Evolutionary conservation across 2,113 vertebrate genomes (phyloP).

Genomic region (Brevimyrus niger): DNA sequence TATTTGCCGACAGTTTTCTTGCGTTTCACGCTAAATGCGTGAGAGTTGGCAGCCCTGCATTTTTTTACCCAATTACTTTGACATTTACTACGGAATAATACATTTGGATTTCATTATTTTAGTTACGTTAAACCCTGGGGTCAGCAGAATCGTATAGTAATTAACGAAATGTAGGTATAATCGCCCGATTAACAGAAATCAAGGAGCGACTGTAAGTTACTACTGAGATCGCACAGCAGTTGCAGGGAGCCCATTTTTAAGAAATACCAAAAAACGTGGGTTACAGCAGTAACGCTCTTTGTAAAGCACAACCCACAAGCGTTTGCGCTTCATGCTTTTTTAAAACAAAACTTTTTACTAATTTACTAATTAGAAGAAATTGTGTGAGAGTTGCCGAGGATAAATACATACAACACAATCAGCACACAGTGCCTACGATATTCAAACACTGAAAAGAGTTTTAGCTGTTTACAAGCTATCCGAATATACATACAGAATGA

Average conservation of each 20-base stretch:
- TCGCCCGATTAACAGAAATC: not conserved
- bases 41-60: not conserved
- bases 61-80: not conserved
- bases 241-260: not conserved
- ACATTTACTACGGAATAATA: not conserved
- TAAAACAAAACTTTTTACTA: not conserved
- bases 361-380: not conserved
- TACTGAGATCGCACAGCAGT: not conserved
- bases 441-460: not conserved
- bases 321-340: not conserved
- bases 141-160: not conserved
- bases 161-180: not conserved
- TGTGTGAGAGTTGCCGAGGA: not conserved
- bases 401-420: not conserved
- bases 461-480: not conserved
- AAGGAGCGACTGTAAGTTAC: not conserved
- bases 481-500: slow-evolving; percentile 47
- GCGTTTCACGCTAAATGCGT: not conserved
- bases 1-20: not conserved
- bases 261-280: not conserved
- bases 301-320: not conserved
- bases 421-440: not conserved
- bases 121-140: not conserved
- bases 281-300: not conserved
- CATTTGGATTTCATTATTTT: not conserved